These are phyloP conservation scores for Theonella swinhoei DNA, from an alignment of 37 sponge, comb jelly and placozoan species.

Conservation along the genomic window DNA sequence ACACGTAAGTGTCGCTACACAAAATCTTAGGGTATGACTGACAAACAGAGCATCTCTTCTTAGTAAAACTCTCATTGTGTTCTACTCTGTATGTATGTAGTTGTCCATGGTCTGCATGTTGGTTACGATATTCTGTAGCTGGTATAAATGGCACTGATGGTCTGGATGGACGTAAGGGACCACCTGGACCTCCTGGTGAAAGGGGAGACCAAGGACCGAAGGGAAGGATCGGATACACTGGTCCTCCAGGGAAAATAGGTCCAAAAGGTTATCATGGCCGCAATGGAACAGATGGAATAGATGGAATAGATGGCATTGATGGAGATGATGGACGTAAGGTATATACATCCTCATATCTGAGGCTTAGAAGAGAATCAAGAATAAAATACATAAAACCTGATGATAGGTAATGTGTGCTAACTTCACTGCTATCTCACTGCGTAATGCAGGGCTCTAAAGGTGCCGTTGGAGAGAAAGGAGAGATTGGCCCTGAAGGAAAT, in stretches of 20 bases:
- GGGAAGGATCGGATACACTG: background rate
- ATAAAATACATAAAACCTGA: no score
- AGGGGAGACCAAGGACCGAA: background rate
- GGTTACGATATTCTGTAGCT: background rate
- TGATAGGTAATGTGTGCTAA: no score
- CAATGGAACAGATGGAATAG: slow-evolving; percentile 23
- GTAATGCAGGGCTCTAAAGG: background rate
- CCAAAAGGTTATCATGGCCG: background rate
- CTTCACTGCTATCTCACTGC: background rate
- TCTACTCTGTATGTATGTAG: no score
- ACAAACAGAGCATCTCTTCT: no score
- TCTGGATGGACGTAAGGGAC: background rate
- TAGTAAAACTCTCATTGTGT: no score
- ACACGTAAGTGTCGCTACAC: background rate
- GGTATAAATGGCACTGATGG: background rate
- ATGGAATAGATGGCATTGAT: slow-evolving; percentile 11
- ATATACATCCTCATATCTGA: no score
- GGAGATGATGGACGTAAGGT: background rate
- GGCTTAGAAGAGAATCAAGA: no score
- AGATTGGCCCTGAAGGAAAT: background rate
- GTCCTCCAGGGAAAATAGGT: background rate
- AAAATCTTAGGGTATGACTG: no score
- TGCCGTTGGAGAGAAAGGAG: background rate
- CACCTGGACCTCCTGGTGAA: background rate
- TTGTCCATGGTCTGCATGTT: no score